Conservation (phyloP, 2,888 invertebrate species). For the Leptinotarsa haldemani region DNA sequence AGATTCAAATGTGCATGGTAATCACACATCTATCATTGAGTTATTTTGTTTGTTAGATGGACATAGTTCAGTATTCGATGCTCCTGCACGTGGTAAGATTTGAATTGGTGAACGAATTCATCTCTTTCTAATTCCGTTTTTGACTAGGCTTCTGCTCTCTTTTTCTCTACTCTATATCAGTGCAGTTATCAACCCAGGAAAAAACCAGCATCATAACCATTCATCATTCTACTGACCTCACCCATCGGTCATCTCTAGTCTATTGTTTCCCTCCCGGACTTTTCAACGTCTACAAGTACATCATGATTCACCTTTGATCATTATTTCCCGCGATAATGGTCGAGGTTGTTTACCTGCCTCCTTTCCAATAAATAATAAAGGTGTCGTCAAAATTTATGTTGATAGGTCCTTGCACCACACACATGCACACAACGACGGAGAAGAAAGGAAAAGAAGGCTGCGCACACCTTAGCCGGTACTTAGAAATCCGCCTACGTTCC, state of each 20-base stretch:
- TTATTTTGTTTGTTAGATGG: too few relatives aligned
- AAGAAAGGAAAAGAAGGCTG: slow-evolving; percentile 20
- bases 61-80: too few relatives aligned
- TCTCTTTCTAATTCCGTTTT: too few relatives aligned
- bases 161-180: too few relatives aligned
- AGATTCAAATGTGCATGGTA: too few relatives aligned
- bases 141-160: too few relatives aligned
- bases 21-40: too few relatives aligned
- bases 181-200: too few relatives aligned
- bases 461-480: slow-evolving; percentile 17
- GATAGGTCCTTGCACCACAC: slow-evolving; percentile 36
- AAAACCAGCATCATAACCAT: neutral
- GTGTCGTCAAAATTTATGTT: slow-evolving; percentile 45
- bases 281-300: neutral
- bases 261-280: slow-evolving; percentile 19
- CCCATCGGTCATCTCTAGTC: neutral
- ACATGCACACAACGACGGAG: slow-evolving; percentile 29
- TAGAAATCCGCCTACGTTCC: slow-evolving; percentile 17
- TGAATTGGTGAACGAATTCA: too few relatives aligned
- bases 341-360: slow-evolving; percentile 34
- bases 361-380: slow-evolving; percentile 39
- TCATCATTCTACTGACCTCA: slow-evolving; percentile 4
- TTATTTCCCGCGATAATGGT: slow-evolving; percentile 15
- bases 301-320: slow-evolving; percentile 13
- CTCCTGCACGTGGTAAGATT: too few relatives aligned